Evolutionary conservation across 2,113 vertebrate species (phyloP).

Genomic region (Heterocephalus glaber): DNA sequence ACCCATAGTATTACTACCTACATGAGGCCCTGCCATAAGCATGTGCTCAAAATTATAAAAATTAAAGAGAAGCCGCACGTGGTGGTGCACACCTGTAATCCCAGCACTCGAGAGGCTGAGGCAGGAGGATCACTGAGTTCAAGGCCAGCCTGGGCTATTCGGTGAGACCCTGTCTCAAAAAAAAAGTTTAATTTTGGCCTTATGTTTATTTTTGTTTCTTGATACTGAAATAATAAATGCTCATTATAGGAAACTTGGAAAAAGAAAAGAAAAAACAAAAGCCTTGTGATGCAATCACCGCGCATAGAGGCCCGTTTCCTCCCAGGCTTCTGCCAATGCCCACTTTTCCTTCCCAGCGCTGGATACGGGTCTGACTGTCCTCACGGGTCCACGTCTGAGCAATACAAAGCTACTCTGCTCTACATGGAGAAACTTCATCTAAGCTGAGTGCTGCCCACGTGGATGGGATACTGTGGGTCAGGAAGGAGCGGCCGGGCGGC

Average conservation of each 20-base stretch:
- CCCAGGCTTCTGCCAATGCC: rapidly evolving
- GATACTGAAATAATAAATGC: not conserved
- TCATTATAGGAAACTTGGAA: not conserved
- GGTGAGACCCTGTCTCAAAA: not conserved
- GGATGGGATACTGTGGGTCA: not conserved
- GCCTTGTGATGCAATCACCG: not conserved
- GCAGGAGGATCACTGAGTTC: not conserved
- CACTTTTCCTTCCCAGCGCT: rapidly evolving
- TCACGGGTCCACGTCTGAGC: rapidly evolving
- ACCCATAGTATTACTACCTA: not conserved
- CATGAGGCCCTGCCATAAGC: not conserved
- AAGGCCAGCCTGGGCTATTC: not conserved
- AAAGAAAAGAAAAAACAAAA: not conserved
- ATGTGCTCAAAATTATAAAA: not conserved
- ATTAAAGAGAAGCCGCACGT: not conserved
- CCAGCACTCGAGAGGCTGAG: not conserved
- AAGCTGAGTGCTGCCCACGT: rapidly evolving
- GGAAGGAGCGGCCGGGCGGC: not conserved
- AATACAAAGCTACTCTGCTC: not conserved
- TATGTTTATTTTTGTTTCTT: not conserved
- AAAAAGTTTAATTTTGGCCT: not conserved
- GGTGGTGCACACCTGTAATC: not conserved
- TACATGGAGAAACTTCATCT: rapidly evolving
- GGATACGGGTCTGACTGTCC: rapidly evolving
- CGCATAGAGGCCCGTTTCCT: not conserved